Evolutionary conservation across 2,797 vertebrate species (phyloP).

Genomic region (Protonibea diacanthus): DNA sequence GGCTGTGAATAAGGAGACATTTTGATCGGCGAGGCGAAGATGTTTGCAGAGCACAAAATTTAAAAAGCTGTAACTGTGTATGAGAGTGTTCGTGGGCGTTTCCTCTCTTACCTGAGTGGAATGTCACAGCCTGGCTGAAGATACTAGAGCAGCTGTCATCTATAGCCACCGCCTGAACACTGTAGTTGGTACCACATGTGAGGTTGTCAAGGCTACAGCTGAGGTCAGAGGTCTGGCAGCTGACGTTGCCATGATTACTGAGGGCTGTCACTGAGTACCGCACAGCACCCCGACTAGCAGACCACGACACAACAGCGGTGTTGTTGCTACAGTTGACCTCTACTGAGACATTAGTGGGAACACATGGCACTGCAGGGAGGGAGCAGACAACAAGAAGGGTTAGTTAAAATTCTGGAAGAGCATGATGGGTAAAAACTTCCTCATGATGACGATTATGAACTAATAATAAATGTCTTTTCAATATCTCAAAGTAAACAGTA

Average conservation of each 20-base stretch:
- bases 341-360: slow-evolving; percentile 62
- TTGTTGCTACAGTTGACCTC: slow-evolving; percentile 69
- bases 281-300: slow-evolving; percentile 67
- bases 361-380: slow-evolving; percentile 73
- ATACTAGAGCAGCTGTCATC: slow-evolving; percentile 73
- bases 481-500: background rate
- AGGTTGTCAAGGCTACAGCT: slow-evolving; percentile 66
- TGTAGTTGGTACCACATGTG: slow-evolving; percentile 72
- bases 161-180: slow-evolving; percentile 63
- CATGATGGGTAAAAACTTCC: background rate
- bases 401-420: background rate
- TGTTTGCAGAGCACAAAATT: background rate
- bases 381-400: slow-evolving; percentile 4
- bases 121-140: slow-evolving; percentile 56
- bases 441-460: background rate
- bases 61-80: background rate
- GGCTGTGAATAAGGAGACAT: slow-evolving; percentile 46
- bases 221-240: slow-evolving; percentile 63
- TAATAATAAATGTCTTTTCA: background rate
- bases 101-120: slow-evolving; percentile 72
- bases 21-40: background rate
- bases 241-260: slow-evolving; percentile 47
- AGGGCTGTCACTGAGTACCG: slow-evolving; percentile 67
- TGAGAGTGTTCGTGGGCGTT: background rate
- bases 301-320: slow-evolving; percentile 77